phyloP scores from a whole-genome alignment of 2,797 vertebrate species.

The Tadarida brasiliensis region DNA sequence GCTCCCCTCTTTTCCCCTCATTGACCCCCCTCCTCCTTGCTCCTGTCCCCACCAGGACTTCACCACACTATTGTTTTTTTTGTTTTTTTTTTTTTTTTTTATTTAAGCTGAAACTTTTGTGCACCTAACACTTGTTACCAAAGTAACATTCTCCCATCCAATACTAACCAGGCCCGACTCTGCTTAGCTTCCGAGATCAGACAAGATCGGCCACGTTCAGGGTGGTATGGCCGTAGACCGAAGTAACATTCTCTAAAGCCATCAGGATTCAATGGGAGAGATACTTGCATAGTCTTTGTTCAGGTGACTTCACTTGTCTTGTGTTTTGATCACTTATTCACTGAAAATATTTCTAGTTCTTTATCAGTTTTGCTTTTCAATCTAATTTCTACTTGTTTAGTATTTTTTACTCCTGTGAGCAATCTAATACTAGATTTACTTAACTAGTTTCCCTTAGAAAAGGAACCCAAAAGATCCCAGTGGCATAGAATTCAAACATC shows the following conservation, averaged over 20 bases:
- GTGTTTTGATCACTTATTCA: constrained; percentile 28
- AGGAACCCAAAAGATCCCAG: neutral
- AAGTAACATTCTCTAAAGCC: neutral
- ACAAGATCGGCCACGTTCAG: too few relatives aligned
- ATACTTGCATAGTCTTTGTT: neutral
- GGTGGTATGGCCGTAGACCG: too few relatives aligned
- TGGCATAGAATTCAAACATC: neutral
- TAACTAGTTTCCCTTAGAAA: neutral
- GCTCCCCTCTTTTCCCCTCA: too few relatives aligned
- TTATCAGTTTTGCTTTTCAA: neutral
- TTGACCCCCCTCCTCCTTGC: too few relatives aligned
- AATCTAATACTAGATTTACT: constrained; percentile 12
- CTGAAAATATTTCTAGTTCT: neutral
- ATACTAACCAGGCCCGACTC: too few relatives aligned
- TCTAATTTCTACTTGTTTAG: neutral
- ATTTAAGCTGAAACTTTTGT: neutral
- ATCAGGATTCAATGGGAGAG: neutral
- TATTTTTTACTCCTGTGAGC: neutral
- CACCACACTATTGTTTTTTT: neutral
- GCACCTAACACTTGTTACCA: neutral
- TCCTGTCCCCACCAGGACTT: too few relatives aligned
- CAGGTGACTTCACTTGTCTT: neutral
- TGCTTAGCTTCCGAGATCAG: too few relatives aligned
- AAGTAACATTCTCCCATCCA: neutral
- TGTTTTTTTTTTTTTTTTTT: neutral